Evolutionary conservation across 2,888 invertebrate genomes (phyloP), one percentile per base, ranked within the genome.

Genomic region (Limenitis camilla): DNA sequence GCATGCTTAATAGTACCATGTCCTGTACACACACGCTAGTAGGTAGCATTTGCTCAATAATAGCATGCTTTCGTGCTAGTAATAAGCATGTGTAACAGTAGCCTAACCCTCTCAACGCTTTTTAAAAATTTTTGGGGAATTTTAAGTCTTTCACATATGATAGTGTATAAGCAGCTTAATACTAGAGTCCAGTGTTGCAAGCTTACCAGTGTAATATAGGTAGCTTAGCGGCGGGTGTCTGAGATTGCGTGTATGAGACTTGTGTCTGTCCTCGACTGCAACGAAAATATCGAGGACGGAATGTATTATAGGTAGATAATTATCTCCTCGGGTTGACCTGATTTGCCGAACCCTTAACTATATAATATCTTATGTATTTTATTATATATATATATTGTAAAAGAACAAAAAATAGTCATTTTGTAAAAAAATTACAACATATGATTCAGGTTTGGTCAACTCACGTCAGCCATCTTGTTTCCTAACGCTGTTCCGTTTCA

Each of bases 281-380:
- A 61, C 58, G 61, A 60, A 61, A 52, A 55, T 49, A 53, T 30
- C 41, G 52, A 48, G 33, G 42, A 58, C 33, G 56, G 49, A 46
- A 49, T 72, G 69, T 75, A 71, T 64, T 66, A 68, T 76, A 74
- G 70, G 61, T 77, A 77, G 76, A 68, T 68, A 72, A 71, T 66
- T 65, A 55, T 54, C 56, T 60, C 55, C 58, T 53, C 58, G 35
- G 55, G 62, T 58, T 60, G 58, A 51, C 39, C 61, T 52, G 56
- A 59, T 60, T 68, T 66, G 63, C 49, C 53, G 40, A 50, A 52
- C 52, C 43, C 38, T 8, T n/a, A n/a, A 9, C n/a, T n/a, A 46
- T 11, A 29, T 8, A n/a, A 5, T 19, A 6, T 30, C 29, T 28
- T 11, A 9, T 52, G 19, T n/a, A n/a, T n/a, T n/a, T n/a, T n/a